phyloP scores from a whole-genome alignment of 2,113 vertebrate genomes.

The Sorex fumeus region DNA sequence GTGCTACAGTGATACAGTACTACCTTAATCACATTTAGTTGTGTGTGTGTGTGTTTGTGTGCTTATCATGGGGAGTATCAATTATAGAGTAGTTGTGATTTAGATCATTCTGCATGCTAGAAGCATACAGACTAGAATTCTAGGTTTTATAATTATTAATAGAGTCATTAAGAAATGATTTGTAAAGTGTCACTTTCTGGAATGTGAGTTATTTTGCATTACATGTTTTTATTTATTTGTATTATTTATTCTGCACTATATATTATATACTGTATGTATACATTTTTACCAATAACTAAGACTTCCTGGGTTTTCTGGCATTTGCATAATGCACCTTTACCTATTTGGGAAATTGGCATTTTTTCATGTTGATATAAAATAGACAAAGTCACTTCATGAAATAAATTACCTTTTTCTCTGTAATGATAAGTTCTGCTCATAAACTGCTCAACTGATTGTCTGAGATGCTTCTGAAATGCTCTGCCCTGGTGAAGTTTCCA shows the following conservation, averaged over 20 bases:
- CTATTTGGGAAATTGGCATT: not conserved
- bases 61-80: too few species aligned
- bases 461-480: not conserved
- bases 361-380: not conserved
- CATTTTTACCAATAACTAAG: constrained; percentile 31
- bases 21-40: not conserved
- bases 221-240: not conserved
- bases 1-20: too few species aligned
- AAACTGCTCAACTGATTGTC: not conserved
- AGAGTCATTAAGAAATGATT: not conserved
- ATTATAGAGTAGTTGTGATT: not conserved
- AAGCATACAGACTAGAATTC: not conserved
- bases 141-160: not conserved
- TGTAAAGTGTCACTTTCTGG: not conserved
- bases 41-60: too few species aligned
- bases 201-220: not conserved
- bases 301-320: not conserved
- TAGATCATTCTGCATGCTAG: not conserved
- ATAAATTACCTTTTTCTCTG: not conserved
- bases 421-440: not conserved
- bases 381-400: not conserved
- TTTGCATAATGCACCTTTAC: not conserved
- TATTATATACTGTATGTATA: not conserved
- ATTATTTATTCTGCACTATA: not conserved
- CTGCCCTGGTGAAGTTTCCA: not conserved